Evolutionary conservation across 2,113 vertebrate genomes (phyloP).

Genomic region (Felis chaus): DNA sequence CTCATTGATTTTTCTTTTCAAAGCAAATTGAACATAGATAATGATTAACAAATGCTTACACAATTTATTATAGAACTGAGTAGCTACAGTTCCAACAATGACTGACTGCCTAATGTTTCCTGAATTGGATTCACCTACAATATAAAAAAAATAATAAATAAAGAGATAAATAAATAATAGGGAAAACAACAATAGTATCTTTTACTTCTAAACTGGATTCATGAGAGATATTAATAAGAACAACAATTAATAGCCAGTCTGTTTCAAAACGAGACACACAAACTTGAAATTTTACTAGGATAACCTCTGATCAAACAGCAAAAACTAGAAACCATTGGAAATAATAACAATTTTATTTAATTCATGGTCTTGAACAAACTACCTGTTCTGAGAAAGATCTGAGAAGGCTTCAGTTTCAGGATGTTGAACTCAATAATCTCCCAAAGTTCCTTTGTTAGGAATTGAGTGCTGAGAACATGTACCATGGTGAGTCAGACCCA

Average conservation of each 20-base stretch:
- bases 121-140: neutral
- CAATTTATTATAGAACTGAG: neutral
- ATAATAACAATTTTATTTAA: neutral
- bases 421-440: neutral
- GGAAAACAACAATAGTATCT: neutral
- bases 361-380: neutral
- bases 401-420: neutral
- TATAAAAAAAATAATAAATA: neutral
- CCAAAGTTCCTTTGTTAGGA: neutral
- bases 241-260: neutral
- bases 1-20: neutral
- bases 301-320: neutral
- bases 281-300: neutral
- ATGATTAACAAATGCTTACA: slow-evolving; percentile 5
- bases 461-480: neutral
- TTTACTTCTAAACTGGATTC: neutral
- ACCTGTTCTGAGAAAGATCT: neutral
- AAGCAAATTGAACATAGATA: neutral
- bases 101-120: neutral
- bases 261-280: neutral
- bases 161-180: neutral
- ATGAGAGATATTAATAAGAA: neutral
- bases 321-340: neutral
- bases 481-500: neutral
- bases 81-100: neutral